phyloP scores from a whole-genome alignment of 2,888 invertebrate species.

The Trachelus tabidus region DNA sequence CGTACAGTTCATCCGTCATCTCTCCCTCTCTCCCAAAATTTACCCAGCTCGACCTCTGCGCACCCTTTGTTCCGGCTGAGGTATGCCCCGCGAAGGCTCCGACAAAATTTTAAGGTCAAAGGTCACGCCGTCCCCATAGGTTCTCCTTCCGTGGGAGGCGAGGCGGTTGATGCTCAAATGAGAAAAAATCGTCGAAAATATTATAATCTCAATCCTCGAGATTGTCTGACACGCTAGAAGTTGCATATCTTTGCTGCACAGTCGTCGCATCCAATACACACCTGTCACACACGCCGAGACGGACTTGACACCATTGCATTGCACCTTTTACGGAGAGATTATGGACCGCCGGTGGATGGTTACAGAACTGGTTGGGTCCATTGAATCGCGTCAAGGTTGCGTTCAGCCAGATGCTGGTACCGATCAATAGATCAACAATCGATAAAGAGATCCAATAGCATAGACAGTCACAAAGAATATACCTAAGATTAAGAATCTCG shows the following conservation, averaged over 20 bases:
- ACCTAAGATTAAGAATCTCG: not conserved
- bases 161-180: not conserved
- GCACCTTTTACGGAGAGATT: slow-evolving; percentile 50
- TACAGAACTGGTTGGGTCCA: slow-evolving; percentile 37
- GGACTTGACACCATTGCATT: slow-evolving; percentile 52
- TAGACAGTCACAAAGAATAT: not conserved
- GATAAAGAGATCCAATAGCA: not conserved
- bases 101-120: not conserved
- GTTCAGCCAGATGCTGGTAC: not conserved
- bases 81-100: not conserved
- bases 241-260: not conserved
- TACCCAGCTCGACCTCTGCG: not conserved
- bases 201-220: not conserved
- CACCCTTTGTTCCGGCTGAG: not conserved
- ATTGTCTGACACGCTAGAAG: not conserved
- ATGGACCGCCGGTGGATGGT: slow-evolving; percentile 41
- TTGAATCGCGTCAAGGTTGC: slow-evolving; percentile 43
- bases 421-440: not conserved
- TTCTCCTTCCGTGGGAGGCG: not conserved
- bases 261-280: not conserved
- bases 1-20: not conserved
- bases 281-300: slow-evolving; percentile 27
- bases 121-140: not conserved
- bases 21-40: not conserved
- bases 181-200: not conserved